These are phyloP conservation scores for Channa striata DNA, from an alignment of 2,797 vertebrate species.

Conservation along the genomic window DNA sequence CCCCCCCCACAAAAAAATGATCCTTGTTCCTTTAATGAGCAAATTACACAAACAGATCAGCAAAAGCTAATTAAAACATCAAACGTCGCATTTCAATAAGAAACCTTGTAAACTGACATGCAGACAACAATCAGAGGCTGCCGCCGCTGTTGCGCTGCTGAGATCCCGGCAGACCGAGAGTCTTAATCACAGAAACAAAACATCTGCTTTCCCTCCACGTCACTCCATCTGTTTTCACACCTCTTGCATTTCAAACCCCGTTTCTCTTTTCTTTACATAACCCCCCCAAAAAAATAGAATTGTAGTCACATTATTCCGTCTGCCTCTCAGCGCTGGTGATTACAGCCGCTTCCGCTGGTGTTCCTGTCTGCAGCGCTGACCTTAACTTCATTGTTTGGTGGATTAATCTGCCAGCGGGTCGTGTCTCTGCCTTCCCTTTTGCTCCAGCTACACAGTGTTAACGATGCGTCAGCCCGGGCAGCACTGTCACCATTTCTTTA, in stretches of 20 bases:
- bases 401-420: conserved; percentile 64
- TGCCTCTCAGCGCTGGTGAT: conserved; percentile 48
- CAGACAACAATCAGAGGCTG: conserved; percentile 40
- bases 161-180: conserved; percentile 45
- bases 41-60: conserved; percentile 43
- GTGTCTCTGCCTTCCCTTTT: conserved; percentile 46
- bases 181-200: conserved; percentile 51
- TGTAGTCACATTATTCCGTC: conserved; percentile 44
- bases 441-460: conserved; percentile 47
- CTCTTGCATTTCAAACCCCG: conserved; percentile 15
- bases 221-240: conserved; percentile 21
- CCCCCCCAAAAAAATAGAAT: neutral
- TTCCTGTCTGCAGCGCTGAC: conserved; percentile 45
- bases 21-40: conserved; percentile 14
- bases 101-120: conserved; percentile 32
- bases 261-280: conserved; percentile 43
- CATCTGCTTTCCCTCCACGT: conserved; percentile 36
- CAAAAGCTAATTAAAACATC: conserved; percentile 52
- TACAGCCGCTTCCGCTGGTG: conserved; percentile 17
- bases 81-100: conserved; percentile 23
- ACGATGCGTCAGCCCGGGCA: conserved; percentile 46
- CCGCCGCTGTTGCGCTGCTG: conserved; percentile 16
- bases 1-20: conserved; percentile 15
- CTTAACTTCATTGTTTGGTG: conserved; percentile 50
- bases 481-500: conserved; percentile 55